phyloP scores from a whole-genome alignment of 2,888 invertebrate species.

The Ariolimax columbianus region DNA sequence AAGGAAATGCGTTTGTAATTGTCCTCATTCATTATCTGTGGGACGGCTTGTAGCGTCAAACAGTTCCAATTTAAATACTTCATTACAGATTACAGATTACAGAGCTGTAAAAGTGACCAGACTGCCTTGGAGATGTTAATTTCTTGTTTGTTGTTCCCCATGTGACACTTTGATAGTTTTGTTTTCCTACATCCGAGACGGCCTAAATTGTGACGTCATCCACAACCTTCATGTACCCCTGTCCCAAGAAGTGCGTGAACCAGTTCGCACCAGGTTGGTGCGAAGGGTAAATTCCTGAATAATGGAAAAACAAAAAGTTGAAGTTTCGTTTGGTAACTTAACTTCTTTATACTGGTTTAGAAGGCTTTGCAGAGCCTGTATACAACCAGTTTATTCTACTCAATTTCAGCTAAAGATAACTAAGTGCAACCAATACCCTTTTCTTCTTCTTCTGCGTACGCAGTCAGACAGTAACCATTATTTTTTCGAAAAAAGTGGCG shows the following conservation, averaged over 20 bases:
- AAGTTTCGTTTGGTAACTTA: too few relatives aligned
- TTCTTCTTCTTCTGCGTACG: too few relatives aligned
- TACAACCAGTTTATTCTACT: too few relatives aligned
- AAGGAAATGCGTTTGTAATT: background rate
- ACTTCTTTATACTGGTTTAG: too few relatives aligned
- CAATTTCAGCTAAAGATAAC: too few relatives aligned
- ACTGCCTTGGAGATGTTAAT: background rate
- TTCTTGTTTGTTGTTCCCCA: background rate
- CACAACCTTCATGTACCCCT: constrained; percentile 10
- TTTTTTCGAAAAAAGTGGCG: too few relatives aligned
- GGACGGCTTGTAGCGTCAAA: background rate
- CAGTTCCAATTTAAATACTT: background rate
- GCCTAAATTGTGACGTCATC: constrained; percentile 19
- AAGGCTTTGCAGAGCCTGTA: too few relatives aligned
- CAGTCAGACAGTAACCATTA: too few relatives aligned
- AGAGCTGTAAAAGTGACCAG: background rate
- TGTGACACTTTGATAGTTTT: background rate
- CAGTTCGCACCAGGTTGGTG: background rate
- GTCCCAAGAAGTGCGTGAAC: background rate
- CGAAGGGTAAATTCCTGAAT: background rate
- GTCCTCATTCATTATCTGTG: background rate
- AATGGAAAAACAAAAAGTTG: too few relatives aligned
- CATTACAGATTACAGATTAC: background rate
- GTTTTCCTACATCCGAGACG: background rate
- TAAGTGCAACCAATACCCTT: too few relatives aligned